Base-by-base conservation (phyloP, 2,888 invertebrate species). In the Ormyrus rosae region DNA sequence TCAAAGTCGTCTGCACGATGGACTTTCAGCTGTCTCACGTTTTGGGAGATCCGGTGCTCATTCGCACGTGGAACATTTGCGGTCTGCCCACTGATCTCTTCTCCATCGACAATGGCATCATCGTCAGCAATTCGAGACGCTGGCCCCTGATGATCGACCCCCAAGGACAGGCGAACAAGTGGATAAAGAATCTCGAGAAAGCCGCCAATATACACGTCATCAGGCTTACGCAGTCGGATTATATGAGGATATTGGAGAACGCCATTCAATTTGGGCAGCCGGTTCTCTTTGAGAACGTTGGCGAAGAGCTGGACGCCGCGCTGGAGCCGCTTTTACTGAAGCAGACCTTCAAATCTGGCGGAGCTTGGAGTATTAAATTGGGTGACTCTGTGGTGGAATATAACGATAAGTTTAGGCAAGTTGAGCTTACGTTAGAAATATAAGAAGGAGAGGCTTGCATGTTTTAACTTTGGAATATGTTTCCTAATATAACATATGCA, bases 71-170 rank as follows among this genome's bases (percentile, higher is more conserved):
- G 98, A 96, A 96, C 89, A 97, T 98, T 82, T 96, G 94, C 84
- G 98, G 98, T 0, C 90, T 98, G 79, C 98, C 98, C 0, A 95
- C 95, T 0, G 98, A 98, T 88, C 93, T 95, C 75, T 98, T 97
- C 90, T 97, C 97, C 83, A 93, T 97, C 60, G 97, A 98, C 89
- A 98, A 97, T 88, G 98, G 95, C 61, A 97, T 98, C 84, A 97
- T 98, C 84, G 95, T 97, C 74, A 95, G 94, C 93, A 96, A 96
- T 87, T 96, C 98, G 0, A 93, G 97, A 64, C 93, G 98, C 73
- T 98, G 97, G 96, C 96, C 98, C 0, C 91, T 99, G 19, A 96
- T 98, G 95, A 97, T 99, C 85, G 98, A 99, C 91, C 98, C 98
- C 0, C 98, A 99, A 88, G 96, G 96, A 0, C 97, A 98, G 90